Conservation (phyloP, 2,797 vertebrate species). For the Poecilia gillii region DNA sequence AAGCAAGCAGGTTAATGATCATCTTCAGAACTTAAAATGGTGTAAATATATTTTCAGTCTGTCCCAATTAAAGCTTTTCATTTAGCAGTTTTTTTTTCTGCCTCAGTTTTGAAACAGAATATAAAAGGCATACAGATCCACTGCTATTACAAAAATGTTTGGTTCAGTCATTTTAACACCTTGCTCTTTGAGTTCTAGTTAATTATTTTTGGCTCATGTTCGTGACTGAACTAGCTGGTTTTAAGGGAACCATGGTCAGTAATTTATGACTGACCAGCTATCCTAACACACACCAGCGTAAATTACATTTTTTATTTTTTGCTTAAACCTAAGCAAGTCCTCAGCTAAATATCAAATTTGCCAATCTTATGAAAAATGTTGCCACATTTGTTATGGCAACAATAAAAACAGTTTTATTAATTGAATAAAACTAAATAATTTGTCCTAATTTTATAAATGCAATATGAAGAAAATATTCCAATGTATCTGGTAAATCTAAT, state of each 20-base stretch:
- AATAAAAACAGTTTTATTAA: neutral
- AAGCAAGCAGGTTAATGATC: neutral
- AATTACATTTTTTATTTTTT: neutral
- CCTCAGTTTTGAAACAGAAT: neutral
- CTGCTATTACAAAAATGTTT: neutral
- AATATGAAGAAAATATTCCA: neutral
- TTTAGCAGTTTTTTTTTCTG: neutral
- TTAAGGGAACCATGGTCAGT: neutral
- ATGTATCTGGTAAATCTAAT: neutral
- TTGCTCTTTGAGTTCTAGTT: neutral
- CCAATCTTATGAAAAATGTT: neutral
- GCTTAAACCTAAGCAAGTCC: neutral
- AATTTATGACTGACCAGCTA: neutral
- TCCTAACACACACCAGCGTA: neutral
- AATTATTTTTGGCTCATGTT: neutral
- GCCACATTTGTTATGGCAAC: neutral
- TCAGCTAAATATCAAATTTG: neutral
- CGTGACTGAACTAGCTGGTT: neutral
- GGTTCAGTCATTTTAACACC: neutral
- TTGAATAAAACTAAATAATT: neutral
- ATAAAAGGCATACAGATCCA: neutral
- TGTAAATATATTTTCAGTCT: neutral
- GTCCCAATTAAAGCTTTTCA: neutral
- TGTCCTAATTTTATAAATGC: neutral
- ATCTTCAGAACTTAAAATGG: neutral